A percentile compares a stretch with the other conserved stretches of the same genome.
Conservation (phyloP, 2,888 invertebrate species). For the Nycteola revayana region DNA sequence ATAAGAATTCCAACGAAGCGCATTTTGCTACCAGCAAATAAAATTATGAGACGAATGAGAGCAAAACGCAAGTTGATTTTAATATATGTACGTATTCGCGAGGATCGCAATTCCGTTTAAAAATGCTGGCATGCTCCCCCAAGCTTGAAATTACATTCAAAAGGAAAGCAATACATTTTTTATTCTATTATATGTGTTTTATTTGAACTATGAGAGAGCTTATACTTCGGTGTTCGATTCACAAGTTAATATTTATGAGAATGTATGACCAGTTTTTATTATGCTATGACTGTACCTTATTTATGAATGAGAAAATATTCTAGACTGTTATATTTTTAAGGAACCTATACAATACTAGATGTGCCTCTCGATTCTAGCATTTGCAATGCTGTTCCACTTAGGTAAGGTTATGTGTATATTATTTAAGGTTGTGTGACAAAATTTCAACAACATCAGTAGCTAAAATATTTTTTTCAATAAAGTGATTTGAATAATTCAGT, state of each 20-base stretch:
- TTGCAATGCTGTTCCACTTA: no score
- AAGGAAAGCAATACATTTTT: slow-evolving; percentile 43
- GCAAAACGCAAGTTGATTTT: slow-evolving; percentile 66
- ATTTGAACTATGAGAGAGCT: slow-evolving; percentile 19
- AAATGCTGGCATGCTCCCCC: slow-evolving; percentile 56
- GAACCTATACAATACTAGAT: no score
- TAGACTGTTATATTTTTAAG: no score
- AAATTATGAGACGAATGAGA: slow-evolving; percentile 75
- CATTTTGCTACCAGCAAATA: slow-evolving; percentile 54
- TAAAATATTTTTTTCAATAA: no score
- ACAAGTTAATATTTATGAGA: not conserved
- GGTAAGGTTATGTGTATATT: no score
- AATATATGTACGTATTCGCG: slow-evolving; percentile 54
- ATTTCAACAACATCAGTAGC: no score
- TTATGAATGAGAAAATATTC: no score
- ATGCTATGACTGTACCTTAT: not conserved
- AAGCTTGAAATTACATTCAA: slow-evolving; percentile 56
- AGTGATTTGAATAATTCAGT: no score
- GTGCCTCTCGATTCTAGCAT: no score
- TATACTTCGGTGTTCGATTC: slow-evolving; percentile 1
- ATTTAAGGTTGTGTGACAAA: no score
- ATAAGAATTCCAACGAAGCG: slow-evolving; percentile 43
- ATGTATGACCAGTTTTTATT: not conserved
- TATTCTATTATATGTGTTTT: slow-evolving; percentile 25
- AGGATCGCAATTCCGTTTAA: slow-evolving; percentile 51